phyloP scores from a whole-genome alignment of 2,113 vertebrate species.

The Andinoacara biseriatus region DNA sequence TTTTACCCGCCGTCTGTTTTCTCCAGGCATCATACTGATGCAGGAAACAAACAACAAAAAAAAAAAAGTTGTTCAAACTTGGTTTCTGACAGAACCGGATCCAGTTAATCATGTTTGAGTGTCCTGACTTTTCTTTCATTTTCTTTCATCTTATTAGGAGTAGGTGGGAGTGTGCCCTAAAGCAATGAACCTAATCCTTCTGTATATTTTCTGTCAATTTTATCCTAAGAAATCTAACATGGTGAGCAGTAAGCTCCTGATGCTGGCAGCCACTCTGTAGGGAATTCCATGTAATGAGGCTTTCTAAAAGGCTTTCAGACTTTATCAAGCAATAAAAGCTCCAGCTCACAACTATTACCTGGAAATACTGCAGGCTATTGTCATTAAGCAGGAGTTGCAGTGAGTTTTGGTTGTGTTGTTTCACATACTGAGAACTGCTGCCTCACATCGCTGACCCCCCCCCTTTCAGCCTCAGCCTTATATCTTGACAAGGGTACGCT shows the following conservation, averaged over 20 bases:
- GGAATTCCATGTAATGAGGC: conserved; percentile 76
- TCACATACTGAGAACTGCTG: conserved; percentile 7
- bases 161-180: conserved; percentile 51
- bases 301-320: conserved; percentile 83
- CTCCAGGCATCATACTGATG: conserved; percentile 25
- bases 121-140: conserved; percentile 68
- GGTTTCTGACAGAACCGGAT: conserved; percentile 14
- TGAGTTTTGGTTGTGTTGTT: conserved; percentile 27
- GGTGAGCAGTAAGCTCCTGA: conserved; percentile 30
- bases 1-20: conserved; percentile 38
- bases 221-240: conserved; percentile 73
- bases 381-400: conserved; percentile 57
- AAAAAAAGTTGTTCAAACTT: conserved; percentile 51
- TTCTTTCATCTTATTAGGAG: conserved; percentile 57
- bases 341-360: conserved; percentile 65
- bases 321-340: conserved; percentile 85
- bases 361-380: conserved; percentile 49
- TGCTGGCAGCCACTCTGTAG: conserved; percentile 64
- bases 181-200: conserved; percentile 73
- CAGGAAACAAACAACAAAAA: conserved; percentile 52
- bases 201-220: conserved; percentile 70
- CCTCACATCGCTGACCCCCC: conserved; percentile 48
- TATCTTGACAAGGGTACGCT: conserved; percentile 24
- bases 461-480: conserved; percentile 18
- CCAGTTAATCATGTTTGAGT: conserved; percentile 70